Conservation (phyloP, 2,888 invertebrate species). For the Leptura quadrifasciata region DNA sequence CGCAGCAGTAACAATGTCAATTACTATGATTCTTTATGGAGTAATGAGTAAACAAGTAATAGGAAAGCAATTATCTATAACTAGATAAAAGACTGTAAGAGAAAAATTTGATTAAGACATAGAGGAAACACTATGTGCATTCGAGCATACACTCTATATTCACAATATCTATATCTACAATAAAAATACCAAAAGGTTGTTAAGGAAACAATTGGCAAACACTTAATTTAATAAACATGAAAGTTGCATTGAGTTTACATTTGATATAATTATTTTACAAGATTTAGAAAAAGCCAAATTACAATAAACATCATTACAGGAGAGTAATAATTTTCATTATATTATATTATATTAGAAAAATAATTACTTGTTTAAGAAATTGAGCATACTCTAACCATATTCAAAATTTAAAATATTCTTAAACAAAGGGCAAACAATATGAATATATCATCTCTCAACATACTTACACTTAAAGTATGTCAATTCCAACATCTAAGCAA, state of each 20-base stretch:
- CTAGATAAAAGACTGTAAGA: no score
- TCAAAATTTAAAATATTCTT: no score
- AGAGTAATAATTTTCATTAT: conserved; percentile 7
- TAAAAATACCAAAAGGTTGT: conserved; percentile 8
- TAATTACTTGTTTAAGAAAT: conserved; percentile 28
- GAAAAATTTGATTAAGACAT: no score
- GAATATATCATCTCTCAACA: background rate
- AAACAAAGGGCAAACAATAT: conserved; percentile 12
- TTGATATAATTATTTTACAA: background rate
- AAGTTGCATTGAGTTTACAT: conserved; percentile 19
- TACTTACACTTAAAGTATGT: conserved; percentile 8
- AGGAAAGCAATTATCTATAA: no score
- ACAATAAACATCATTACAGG: conserved; percentile 5
- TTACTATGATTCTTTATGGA: no score
- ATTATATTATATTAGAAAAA: conserved; percentile 30
- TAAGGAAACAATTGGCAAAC: conserved; percentile 18
- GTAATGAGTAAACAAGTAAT: no score
- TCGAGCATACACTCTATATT: no score
- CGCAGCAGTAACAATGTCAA: no score
- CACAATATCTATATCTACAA: conserved; percentile 14
- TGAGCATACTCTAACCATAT: conserved; percentile 8
- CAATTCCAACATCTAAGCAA: conserved; percentile 22
- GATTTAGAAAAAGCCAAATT: background rate
- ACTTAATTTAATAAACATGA: conserved; percentile 7
- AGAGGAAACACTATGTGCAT: no score